Evolutionary conservation across 2,797 vertebrate species (phyloP), one percentile per base, ranked within the genome.

Genomic region (Ctenopoma multispine): DNA sequence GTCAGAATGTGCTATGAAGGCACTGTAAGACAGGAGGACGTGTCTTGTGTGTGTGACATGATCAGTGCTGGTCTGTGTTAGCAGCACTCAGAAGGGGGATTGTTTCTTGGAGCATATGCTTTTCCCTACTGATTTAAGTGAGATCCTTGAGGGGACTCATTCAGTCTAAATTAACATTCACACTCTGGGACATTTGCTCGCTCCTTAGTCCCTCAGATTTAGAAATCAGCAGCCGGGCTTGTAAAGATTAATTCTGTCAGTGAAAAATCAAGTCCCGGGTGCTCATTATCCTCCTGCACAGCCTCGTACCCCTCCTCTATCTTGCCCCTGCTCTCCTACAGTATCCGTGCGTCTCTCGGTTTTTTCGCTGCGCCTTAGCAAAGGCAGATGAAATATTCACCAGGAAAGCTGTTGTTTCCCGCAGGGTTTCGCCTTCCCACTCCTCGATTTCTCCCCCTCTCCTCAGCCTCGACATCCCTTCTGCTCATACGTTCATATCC

Each of bases 371-470:
- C 17, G 48, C 83, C 57, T 85, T 14, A 15, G 40, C 41, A 71
- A 72, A 81, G 65, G 70, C 44, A 34, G 69, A 85, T 89, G 49
- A 90, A 91, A 92, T 83, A 87, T 92, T 91, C 77, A 87, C 74
- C 77, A 86, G 80, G 69, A 87, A 86, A 81, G 81, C 89, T 83
- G 82, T 77, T 84, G 75, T 88, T 72, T 68, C 75, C 79, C 67
- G 15, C 64, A 64, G 83, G 64, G 65, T 75, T 72, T 77, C 44
- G 12, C 75, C 59, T 41, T 60, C 43, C 41, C 36, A 68, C 58
- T 68, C 31, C 48, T 41, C 14, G 43, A 7, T 9, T 46, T 46
- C 18, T 14, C 41, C 15, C 17, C 15, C 41, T 43, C 7, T 7
- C 41, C 12, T 44, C 18, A 13, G 41, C 69, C 46, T 51, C 13